Conservation (phyloP, 2,113 vertebrate species). For the Dunckerocampus dactyliophorus region DNA sequence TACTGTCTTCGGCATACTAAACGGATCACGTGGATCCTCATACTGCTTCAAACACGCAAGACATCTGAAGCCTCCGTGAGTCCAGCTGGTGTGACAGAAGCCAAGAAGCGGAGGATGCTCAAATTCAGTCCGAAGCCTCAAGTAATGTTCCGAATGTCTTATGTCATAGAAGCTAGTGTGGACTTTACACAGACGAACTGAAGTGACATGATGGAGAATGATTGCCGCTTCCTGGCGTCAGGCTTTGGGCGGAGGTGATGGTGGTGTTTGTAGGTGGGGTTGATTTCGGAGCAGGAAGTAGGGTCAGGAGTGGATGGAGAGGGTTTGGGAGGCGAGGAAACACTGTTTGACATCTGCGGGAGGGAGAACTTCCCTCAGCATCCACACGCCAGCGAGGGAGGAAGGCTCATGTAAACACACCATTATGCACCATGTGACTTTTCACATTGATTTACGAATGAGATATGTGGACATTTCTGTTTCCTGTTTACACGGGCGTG, state of each 20-base stretch:
- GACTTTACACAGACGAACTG: background rate
- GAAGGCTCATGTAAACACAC: constrained; percentile 32
- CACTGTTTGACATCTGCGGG: constrained; percentile 20
- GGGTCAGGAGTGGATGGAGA: constrained; percentile 41
- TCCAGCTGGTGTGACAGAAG: constrained; percentile 16
- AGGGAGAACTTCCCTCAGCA: constrained; percentile 29
- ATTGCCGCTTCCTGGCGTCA: constrained; percentile 53
- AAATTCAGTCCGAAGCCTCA: background rate
- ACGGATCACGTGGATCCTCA: background rate
- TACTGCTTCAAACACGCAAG: background rate
- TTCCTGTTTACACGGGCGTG: constrained; percentile 63
- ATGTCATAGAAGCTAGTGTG: background rate
- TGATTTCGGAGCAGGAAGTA: constrained; percentile 43
- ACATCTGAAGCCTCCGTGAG: background rate
- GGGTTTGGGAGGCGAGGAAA: constrained; percentile 40
- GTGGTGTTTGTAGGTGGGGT: constrained; percentile 22
- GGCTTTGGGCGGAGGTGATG: constrained; percentile 36
- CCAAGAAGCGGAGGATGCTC: constrained; percentile 20
- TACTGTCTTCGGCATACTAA: background rate
- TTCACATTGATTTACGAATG: background rate
- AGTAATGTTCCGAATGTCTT: background rate
- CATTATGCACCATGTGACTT: background rate
- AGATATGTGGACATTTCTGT: constrained; percentile 15
- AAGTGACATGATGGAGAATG: constrained; percentile 37
- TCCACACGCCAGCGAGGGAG: background rate